Evolutionary conservation across 2,797 vertebrate species (phyloP), one percentile per base, ranked within the genome.

Genomic region (Chrosomus eos): DNA sequence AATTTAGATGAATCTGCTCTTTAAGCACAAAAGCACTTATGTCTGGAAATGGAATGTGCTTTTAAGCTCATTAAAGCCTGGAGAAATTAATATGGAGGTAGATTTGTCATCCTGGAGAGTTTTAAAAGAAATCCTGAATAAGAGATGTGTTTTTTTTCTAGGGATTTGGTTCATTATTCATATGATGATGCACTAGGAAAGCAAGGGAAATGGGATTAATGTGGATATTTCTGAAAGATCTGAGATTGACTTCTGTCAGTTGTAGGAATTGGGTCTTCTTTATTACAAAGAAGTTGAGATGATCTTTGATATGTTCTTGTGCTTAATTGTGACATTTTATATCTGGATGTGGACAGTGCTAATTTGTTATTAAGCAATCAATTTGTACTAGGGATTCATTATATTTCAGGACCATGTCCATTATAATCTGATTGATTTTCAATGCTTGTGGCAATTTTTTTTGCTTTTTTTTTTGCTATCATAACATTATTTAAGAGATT

Each of bases 1-100:
- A 71, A 85, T 85, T 85, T 85, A 85, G 83, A 80, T 51, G 53
- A 80, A 85, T 79, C 82, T 84, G 83, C 40, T 84, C 33, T 79
- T 85, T 79, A 85, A 64, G 66, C 38, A 58, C 73, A 58, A 67
- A 76, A 82, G 38, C 36, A 45, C 19, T 55, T 13, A 28, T 68
- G 75, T 79, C 38, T 70, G 53, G 58, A 45, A 70, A 70, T 68
- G 38, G 55, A n/a, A 36, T 67, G 81, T 43, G 74, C 28, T 64
- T 55, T 84, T 84, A 67, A 76, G 67, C 23, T 84, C 51, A 36
- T 48, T 84, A 62, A 82, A 72, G 7, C 3, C 53, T 1, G 18
- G 67, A 58, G 48, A 58, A 79, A 62, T 60, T 1, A 45, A 45
- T 45, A 60, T 9, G 26, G 40, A n/a, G 66, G 36, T 28, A 0